Conservation (phyloP, 2,113 vertebrate species). For the Hippopotamus amphibius region DNA sequence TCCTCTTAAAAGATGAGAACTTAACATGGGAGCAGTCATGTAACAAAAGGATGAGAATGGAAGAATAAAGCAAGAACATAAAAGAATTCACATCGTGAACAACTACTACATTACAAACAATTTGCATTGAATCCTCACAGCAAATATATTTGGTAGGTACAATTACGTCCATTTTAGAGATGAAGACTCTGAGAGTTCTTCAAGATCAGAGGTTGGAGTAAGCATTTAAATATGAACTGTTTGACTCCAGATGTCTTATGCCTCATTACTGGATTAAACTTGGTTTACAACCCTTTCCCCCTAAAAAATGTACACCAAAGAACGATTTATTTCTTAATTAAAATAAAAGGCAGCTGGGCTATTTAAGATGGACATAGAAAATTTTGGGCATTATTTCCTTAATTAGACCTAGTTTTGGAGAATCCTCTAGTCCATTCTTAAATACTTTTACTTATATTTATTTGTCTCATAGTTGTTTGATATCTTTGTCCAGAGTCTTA, state of each 20-base stretch:
- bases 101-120: background rate
- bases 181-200: background rate
- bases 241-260: background rate
- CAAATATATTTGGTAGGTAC: background rate
- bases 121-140: background rate
- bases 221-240: background rate
- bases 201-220: background rate
- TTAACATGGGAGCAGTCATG: background rate
- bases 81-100: background rate
- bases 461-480: background rate
- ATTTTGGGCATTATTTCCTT: background rate
- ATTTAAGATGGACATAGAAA: background rate
- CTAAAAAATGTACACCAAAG: background rate
- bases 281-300: fast-evolving
- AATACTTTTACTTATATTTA: conserved; percentile 4
- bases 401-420: background rate
- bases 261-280: background rate
- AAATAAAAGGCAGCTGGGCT: background rate
- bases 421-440: background rate
- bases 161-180: background rate
- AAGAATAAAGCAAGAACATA: background rate
- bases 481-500: background rate
- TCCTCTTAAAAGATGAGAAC: background rate
- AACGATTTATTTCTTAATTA: background rate
- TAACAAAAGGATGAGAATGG: background rate